Conservation (phyloP, 2,113 vertebrate genomes). For the Oplegnathus fasciatus region DNA sequence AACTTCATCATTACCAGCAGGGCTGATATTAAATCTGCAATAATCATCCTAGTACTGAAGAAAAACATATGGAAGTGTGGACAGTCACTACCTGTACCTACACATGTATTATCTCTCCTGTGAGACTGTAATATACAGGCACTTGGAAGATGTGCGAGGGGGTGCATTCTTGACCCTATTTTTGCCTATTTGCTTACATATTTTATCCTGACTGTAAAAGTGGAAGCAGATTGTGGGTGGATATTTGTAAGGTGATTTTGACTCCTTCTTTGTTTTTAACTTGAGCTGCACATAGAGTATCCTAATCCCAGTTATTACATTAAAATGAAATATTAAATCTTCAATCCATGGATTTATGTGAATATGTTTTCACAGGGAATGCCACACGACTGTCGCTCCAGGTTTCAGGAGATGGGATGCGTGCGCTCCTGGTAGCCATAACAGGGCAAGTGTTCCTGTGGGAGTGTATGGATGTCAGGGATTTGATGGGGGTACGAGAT, state of each 20-base stretch:
- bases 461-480: slow-evolving; percentile 86
- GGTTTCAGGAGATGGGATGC: slow-evolving; percentile 89
- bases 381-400: slow-evolving; percentile 83
- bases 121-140: neutral
- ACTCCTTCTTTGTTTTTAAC: neutral
- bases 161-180: neutral
- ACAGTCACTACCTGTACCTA: neutral
- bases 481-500: slow-evolving; percentile 70
- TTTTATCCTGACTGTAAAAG: neutral
- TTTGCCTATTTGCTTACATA: neutral
- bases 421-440: slow-evolving; percentile 83
- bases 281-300: neutral
- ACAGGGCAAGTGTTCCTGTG: slow-evolving; percentile 90
- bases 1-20: neutral
- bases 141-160: neutral
- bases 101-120: neutral
- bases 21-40: neutral
- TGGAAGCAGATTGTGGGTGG: too few relatives aligned
- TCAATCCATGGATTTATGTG: neutral
- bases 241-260: neutral
- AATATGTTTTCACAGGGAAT: slow-evolving; percentile 75
- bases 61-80: neutral
- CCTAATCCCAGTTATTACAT: neutral
- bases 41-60: neutral
- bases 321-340: neutral